Evolutionary conservation across 2,888 invertebrate genomes (phyloP).

Genomic region (Plemyria rubiginata): DNA sequence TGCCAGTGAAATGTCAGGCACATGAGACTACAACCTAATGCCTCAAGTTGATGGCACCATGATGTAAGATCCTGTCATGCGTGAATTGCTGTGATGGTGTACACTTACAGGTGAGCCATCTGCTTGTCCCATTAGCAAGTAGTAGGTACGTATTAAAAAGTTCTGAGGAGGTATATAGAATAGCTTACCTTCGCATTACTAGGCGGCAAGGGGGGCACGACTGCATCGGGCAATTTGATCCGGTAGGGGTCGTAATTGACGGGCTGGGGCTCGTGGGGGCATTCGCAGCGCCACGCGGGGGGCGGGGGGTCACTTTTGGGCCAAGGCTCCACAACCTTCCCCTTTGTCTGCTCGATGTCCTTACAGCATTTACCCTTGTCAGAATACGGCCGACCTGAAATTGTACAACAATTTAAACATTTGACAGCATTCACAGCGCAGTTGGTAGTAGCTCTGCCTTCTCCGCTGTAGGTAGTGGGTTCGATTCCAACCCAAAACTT

Average conservation of each 20-base stretch:
- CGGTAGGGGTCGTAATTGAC: conserved; percentile 74
- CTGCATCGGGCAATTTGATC: conserved; percentile 71
- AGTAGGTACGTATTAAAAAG: no score
- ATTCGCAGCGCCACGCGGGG: conserved; percentile 62
- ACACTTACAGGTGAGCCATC: no score
- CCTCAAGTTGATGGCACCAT: neutral
- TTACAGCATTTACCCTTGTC: conserved; percentile 60
- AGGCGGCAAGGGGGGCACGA: conserved; percentile 70
- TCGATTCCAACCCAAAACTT: no score
- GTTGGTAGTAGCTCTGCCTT: no score
- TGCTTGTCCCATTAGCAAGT: no score
- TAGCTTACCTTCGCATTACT: conserved; percentile 68
- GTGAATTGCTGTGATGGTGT: no score
- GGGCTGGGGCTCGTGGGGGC: conserved; percentile 64
- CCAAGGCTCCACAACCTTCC: conserved; percentile 66
- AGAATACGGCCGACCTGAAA: conserved; percentile 57
- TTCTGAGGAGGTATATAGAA: neutral
- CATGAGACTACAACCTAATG: no score
- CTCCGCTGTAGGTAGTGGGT: no score
- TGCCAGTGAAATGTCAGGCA: no score
- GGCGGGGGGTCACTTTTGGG: conserved; percentile 58
- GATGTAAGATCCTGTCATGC: no score
- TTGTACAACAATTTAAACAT: neutral
- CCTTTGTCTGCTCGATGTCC: conserved; percentile 59
- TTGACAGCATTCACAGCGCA: no score